Evolutionary conservation across 92 coral and sea anemone genomes (phyloP).

Genomic region (Virgularia gustaviana): DNA sequence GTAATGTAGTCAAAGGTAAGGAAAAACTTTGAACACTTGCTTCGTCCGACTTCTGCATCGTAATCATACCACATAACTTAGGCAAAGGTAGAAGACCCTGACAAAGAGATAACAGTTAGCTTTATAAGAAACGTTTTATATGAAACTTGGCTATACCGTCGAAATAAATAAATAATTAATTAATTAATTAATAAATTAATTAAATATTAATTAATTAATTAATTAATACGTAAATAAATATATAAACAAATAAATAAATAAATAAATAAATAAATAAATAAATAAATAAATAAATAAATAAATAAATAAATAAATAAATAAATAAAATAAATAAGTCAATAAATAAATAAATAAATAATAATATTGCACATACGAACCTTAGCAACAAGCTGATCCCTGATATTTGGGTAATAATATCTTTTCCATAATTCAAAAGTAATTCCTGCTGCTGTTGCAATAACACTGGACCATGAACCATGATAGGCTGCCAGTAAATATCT

Average conservation of each 20-base stretch:
- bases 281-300: too few species aligned
- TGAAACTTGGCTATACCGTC: too few species aligned
- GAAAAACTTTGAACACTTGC: slow-evolving; percentile 82
- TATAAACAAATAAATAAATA: too few species aligned
- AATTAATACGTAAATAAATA: too few species aligned
- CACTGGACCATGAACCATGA: slow-evolving; percentile 81
- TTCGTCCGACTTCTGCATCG: slow-evolving; percentile 89
- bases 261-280: too few species aligned
- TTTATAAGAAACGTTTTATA: too few species aligned
- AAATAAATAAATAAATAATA: neutral
- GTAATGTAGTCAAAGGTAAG: slow-evolving; percentile 69
- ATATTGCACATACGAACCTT: slow-evolving; percentile 55
- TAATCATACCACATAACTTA: slow-evolving; percentile 94
- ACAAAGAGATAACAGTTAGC: too few species aligned
- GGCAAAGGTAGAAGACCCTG: slow-evolving; percentile 89
- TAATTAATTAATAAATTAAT: too few species aligned
- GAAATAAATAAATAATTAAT: too few species aligned
- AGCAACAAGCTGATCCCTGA: slow-evolving; percentile 93
- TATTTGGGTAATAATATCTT: slow-evolving; percentile 89
- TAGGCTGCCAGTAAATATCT: slow-evolving; percentile 81
- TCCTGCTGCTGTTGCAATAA: slow-evolving; percentile 68
- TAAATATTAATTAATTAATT: too few species aligned
- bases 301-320: too few species aligned
- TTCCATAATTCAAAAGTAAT: slow-evolving; percentile 94
- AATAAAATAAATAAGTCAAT: too few species aligned